A percentile compares a stretch with the other conserved stretches of the same genome.
Evolutionary conservation across 2,888 invertebrate genomes (phyloP).

Genomic region (Brachyptera risi): DNA sequence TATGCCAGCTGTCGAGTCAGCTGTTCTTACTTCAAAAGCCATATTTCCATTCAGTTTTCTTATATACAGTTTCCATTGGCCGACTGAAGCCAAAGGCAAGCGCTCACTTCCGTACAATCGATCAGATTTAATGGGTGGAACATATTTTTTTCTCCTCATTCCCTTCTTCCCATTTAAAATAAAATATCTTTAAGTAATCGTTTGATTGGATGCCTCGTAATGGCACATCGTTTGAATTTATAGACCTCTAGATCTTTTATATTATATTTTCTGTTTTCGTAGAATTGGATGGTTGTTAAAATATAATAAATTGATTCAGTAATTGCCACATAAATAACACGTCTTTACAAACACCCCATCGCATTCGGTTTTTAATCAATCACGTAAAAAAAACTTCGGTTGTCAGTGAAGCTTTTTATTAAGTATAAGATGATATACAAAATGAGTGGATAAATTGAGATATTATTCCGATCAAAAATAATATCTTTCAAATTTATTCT

Average conservation of each 20-base stretch:
- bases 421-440: too few species aligned
- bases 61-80: neutral
- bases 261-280: constrained; percentile 1
- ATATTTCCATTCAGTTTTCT: neutral
- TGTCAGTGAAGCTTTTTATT: too few species aligned
- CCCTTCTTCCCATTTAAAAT: constrained; percentile 3
- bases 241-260: constrained; percentile 1
- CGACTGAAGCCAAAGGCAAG: neutral
- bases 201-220: constrained; percentile 7
- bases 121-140: constrained; percentile 11
- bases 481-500: too few species aligned
- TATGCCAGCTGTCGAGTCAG: constrained; percentile 17
- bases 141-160: constrained; percentile 1
- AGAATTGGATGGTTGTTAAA: neutral
- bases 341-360: neutral
- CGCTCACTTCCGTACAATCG: constrained; percentile 3
- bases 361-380: neutral
- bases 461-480: too few species aligned
- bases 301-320: constrained; percentile 7
- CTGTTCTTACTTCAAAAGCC: neutral
- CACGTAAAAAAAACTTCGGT: too few species aligned
- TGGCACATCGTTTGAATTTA: constrained; percentile 3
- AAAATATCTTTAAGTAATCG: constrained; percentile 8
- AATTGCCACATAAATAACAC: neutral
- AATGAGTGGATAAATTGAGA: too few species aligned